Evolutionary conservation across 2,888 invertebrate species (phyloP).

Genomic region (Tachina grossa): DNA sequence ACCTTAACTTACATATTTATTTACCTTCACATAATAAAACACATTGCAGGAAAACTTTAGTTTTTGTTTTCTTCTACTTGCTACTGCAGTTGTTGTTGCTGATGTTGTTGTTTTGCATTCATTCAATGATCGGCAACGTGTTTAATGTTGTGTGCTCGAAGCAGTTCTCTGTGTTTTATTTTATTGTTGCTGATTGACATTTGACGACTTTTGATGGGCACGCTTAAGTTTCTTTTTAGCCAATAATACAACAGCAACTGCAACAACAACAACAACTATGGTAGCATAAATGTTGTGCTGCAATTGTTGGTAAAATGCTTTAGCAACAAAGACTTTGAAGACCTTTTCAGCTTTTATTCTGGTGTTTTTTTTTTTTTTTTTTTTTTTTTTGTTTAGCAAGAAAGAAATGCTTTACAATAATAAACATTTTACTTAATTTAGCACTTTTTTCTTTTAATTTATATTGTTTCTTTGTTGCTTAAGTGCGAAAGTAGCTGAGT

Average conservation of each 20-base stretch:
- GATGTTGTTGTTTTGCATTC: slow-evolving; percentile 31
- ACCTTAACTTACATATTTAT: slow-evolving; percentile 39
- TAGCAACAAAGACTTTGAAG: slow-evolving; percentile 36
- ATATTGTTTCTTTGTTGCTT: not conserved
- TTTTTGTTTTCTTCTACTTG: slow-evolving; percentile 8
- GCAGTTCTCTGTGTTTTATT: slow-evolving; percentile 52
- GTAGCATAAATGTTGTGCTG: slow-evolving; percentile 15
- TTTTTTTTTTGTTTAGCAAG: not conserved
- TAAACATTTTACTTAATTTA: slow-evolving; percentile 69
- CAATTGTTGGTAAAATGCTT: slow-evolving; percentile 18
- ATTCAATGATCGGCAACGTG: slow-evolving; percentile 58
- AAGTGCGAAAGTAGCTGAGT: slow-evolving; percentile 1
- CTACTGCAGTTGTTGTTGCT: slow-evolving; percentile 19
- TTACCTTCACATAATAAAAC: slow-evolving; percentile 60
- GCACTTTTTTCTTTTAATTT: slow-evolving; percentile 44
- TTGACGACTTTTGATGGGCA: slow-evolving; percentile 77
- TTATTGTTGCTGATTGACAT: slow-evolving; percentile 77
- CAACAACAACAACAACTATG: not conserved
- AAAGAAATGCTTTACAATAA: slow-evolving; percentile 47
- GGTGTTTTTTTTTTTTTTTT: not conserved
- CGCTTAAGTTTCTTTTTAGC: slow-evolving; percentile 70
- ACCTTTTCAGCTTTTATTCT: not conserved
- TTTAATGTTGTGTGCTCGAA: slow-evolving; percentile 29
- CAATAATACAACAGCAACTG: slow-evolving; percentile 53
- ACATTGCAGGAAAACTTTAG: slow-evolving; percentile 51